Evolutionary conservation across 2,113 vertebrate species (phyloP), one percentile per base, ranked within the genome.

Genomic region (Pseudonaja textilis): DNA sequence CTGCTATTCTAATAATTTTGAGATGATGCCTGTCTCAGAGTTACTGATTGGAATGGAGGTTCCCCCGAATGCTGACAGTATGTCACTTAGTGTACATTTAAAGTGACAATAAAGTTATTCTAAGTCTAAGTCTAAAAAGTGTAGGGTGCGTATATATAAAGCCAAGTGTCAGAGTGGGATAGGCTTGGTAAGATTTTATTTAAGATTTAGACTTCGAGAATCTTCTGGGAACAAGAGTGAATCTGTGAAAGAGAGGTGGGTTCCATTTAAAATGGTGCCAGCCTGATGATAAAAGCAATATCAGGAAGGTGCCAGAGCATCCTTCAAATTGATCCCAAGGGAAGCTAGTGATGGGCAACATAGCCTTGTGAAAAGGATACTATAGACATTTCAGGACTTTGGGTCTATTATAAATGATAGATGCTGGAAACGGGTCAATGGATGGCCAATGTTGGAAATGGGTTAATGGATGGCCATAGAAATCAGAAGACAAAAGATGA

Each of bases 111-210:
- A 23, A 57, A 57, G 22, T 57, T 57, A 57, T 57, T 57, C 56
- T 57, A 57, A 23, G 56, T 57, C 56, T 57, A 57, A 23, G 56
- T 57, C 56, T 57, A 23, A 57, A 57, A 57, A 57, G 22, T 0
- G 47, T 85, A 39, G 5, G 0, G 5, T 2, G 87, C 10, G 74
- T 55, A 87, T 0, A 87, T 50, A 50, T 8, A 47, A 89, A 52
- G 8, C 29, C 2, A 87, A 87, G 6, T 74, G 16, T 39, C 16
- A 11, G 90, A 14, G 14, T 23, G 0, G 55, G 23, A 4, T 8
- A 87, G 0, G 81, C 91, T 10, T 59, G 18, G 85, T 1, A 39
- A 54, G 7, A 0, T 22, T 90, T 92, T 89, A 92, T 89, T 42
- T 92, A 56, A 34, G 69, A 20, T 74, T 74, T 74, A 74, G n/a